Percentiles rank a stretch among this genome's conserved stretches.
phyloP scores from a whole-genome alignment of 2,113 vertebrate species.

The Notarius quadriscutis region DNA sequence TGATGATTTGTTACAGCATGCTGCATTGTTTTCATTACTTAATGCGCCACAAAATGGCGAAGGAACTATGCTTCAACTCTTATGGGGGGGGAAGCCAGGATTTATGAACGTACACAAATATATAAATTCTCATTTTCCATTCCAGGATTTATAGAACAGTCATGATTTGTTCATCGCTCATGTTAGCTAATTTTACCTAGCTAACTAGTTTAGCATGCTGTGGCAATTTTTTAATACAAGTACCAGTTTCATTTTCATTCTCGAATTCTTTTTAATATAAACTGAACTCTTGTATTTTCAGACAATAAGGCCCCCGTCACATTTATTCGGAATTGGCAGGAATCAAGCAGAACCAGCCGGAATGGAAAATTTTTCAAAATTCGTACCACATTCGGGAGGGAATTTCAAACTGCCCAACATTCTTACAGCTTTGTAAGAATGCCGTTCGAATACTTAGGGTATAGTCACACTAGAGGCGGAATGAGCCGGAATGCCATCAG shows the following conservation, averaged over 20 bases:
- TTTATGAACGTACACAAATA: background rate
- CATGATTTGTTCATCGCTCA: background rate
- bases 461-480: too few relatives aligned
- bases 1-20: background rate
- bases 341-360: too few relatives aligned
- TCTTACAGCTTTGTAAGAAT: too few relatives aligned
- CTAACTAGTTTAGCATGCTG: background rate
- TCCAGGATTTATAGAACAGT: background rate
- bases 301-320: too few relatives aligned
- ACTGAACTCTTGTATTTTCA: background rate
- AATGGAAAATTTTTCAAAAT: too few relatives aligned
- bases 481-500: too few relatives aligned
- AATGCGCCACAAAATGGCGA: background rate
- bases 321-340: too few relatives aligned
- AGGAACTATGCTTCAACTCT: background rate
- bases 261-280: background rate
- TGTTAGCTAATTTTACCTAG: background rate
- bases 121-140: background rate
- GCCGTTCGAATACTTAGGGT: too few relatives aligned
- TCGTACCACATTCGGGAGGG: too few relatives aligned
- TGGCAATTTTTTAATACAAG: background rate
- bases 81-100: background rate
- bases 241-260: background rate
- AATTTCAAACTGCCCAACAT: too few relatives aligned
- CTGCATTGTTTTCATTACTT: background rate